Base-by-base conservation (phyloP, 2,797 vertebrate species). In the Aythya fuligula region DNA sequence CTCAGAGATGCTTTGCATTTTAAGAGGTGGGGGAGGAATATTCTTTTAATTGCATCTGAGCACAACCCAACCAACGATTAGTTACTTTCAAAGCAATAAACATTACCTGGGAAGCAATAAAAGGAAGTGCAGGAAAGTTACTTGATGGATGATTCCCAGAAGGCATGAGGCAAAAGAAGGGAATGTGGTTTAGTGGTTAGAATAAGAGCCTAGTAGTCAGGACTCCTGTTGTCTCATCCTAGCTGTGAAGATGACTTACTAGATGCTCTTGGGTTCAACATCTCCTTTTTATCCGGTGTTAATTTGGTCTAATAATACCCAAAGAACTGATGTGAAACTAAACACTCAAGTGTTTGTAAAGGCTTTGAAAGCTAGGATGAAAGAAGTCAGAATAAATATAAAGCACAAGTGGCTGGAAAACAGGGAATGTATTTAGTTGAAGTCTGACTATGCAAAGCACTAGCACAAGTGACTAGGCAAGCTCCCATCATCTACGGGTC, bases 101-200 rank as follows among this genome's bases (percentile, higher is more conserved):
- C 96, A 96, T 97, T 97, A 97, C 97, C 97, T 97, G 96, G 90
- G 89, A 97, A 95, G 96, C 93, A 94, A 97, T 97, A 97, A 96
- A 97, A 96, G 72, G 80, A 95, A 96, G 90, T 96, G 94, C 92
- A 95, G 75, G 90, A 69, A 95, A 92, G 88, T 95, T 96, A 82
- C 74, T 85, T 97, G 96, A 97, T 91, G 58, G 67, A 97, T 96
- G 93, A 83, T 85, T 96, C 95, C 95, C 91, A 89, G 70, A 89
- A 93, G 88, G 89, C 84, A 78, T 90, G 91, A 94, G 80, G 70
- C 61, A 95, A 81, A 95, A 92, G 77, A 94, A 87, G 62, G 53
- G 89, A 94, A 89, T 69, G 72, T 57, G 80, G 86, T 90, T 97
- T 97, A 94, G 87, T 83, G 86, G 77, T 86, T 88, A 94, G 76